phyloP scores from a whole-genome alignment of 2,797 vertebrate genomes.

The Cyprinodon diabolis region DNA sequence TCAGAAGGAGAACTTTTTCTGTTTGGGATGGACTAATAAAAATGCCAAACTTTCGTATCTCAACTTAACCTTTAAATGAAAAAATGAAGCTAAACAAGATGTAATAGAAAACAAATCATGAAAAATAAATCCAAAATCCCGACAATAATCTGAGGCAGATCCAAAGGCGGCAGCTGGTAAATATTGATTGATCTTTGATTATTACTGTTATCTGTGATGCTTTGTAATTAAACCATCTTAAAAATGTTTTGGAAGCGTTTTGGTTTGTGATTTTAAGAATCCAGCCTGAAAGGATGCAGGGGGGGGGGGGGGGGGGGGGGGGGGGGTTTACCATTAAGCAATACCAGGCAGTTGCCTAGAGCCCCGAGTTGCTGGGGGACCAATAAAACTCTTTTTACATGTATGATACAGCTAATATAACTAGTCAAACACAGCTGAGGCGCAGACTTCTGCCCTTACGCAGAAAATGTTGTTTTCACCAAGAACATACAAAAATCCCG shows the following conservation, averaged over 20 bases:
- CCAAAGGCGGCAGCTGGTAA: neutral
- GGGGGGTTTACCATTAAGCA: too few relatives aligned
- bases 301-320: too few relatives aligned
- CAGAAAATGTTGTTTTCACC: too few relatives aligned
- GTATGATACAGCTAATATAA: too few relatives aligned
- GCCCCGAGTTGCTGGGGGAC: too few relatives aligned
- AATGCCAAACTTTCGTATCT: neutral
- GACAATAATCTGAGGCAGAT: neutral
- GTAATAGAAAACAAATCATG: neutral
- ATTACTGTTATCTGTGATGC: neutral
- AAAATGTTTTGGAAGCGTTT: neutral
- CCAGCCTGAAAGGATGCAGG: neutral
- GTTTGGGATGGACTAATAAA: neutral
- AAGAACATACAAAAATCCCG: too few relatives aligned
- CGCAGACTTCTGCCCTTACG: too few relatives aligned
- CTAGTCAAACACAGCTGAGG: too few relatives aligned
- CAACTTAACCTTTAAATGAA: neutral
- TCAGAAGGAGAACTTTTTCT: too few relatives aligned
- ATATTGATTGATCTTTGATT: neutral
- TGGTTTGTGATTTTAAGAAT: neutral
- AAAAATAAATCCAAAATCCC: neutral
- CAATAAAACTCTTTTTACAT: too few relatives aligned
- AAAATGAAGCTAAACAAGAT: neutral
- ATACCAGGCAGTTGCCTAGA: too few relatives aligned
- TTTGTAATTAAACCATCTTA: neutral